Evolutionary conservation across 2,113 vertebrate genomes (phyloP).

Genomic region (Cricetomys ansorgei): DNA sequence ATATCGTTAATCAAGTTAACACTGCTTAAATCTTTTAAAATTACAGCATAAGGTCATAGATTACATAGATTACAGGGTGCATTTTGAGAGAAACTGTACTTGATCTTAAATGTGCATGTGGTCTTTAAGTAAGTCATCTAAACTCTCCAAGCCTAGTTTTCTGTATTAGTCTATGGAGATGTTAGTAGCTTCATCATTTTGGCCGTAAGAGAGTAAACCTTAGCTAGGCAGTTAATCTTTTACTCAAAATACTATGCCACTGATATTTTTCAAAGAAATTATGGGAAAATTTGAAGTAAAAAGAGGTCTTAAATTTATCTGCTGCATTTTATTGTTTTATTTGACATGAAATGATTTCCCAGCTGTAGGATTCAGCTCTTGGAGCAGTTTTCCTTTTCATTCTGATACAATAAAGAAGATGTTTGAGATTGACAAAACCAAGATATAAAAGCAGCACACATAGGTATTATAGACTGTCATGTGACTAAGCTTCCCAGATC

Average conservation of each 20-base stretch:
- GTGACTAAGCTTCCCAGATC: background rate
- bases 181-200: background rate
- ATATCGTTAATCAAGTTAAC: background rate
- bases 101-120: background rate
- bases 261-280: slow-evolving; percentile 9
- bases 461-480: background rate
- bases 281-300: background rate
- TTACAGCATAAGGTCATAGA: background rate
- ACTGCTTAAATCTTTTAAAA: slow-evolving; percentile 15
- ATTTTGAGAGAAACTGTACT: background rate
- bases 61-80: background rate
- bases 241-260: slow-evolving; percentile 37
- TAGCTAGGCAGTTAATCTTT: background rate
- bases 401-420: background rate
- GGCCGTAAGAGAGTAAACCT: background rate
- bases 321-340: background rate
- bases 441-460: background rate
- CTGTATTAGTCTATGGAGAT: background rate
- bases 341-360: slow-evolving; percentile 49
- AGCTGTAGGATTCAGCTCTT: background rate
- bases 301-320: background rate
- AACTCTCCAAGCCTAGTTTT: background rate
- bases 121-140: background rate
- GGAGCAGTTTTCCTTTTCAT: background rate
- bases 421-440: background rate